Evolutionary conservation across 2,888 invertebrate genomes (phyloP), one percentile per base, ranked within the genome.

Genomic region (Euzophera pinguis): DNA sequence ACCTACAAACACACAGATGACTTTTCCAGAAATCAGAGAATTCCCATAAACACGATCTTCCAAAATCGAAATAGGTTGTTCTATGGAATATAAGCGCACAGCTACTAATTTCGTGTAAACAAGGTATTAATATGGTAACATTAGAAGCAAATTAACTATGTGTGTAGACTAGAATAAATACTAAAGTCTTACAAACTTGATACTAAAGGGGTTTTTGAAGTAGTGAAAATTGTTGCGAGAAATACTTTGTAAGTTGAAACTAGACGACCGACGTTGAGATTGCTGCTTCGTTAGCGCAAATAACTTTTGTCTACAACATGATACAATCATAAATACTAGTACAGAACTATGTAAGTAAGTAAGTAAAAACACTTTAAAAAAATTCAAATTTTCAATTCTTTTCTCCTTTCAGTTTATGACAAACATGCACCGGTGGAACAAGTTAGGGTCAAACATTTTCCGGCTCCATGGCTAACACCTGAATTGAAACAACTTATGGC

Each of bases 131-230:
- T 45, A 14, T 45, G 34, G 45, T 45, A 45, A 45, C 45, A 32
- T 34, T 45, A 45, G 45, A 45, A 45, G 45, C 45, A 34, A 45
- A 45, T 45, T 45, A 45, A 45, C 45, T 45, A 22, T 22, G 32
- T 45, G 45, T 34, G 45, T 45, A 45, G 45, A 45, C 45, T 45
- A 45, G 45, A 45, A 45, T 45, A 45, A 45, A 32, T 34, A 45
- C 45, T 45, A 16, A 45, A 45, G 32, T 34, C 14, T 45, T 29
- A 29, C 29, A 29, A 32, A 45, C 29, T 45, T 12, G 13, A n/a
- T 14, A 16, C 45, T 43, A 43, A 43, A 29, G 29, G 8, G 13
- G 13, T 32, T 45, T 34, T 32, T 45, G 29, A 14, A 32, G 32
- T 12, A 13, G 9, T 10, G 45, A 45, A 32, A n/a, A 32, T 45